Base-by-base conservation (phyloP, 2,113 vertebrate species). In the Aspiorhynchus laticeps region DNA sequence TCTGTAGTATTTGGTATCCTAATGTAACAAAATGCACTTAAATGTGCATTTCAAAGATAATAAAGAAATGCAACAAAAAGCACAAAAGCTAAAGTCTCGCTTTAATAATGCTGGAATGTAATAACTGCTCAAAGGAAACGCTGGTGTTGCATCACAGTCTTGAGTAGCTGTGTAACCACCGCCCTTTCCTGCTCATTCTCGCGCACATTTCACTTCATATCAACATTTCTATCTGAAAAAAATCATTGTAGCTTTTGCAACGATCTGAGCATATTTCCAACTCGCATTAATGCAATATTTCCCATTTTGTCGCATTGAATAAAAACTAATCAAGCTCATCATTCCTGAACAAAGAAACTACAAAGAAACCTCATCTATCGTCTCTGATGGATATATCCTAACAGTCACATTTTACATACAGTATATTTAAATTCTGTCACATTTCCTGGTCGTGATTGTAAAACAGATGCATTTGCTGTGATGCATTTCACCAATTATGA, bases 131-230 rank as follows among this genome's bases (percentile, higher is more conserved):
- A 19, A n/a, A 71, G 41, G 28, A 84, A 84, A 36, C 17, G 67
- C 48, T 67, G 7, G 19, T 74, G 67, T 84, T 84, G 82, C 82
- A 74, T 74, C 82, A 84, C 82, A 84, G 48, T 84, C 67, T 74
- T 15, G 6, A 80, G 75, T 28, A 46, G 53, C 26, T 78, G 80
- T 48, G 82, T n/a, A 84, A 84, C 82, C 82, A 74, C 82, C 82
- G 82, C 82, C 82, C 82, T 84, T 84, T 59, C 82, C 67, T 84
- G 82, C 31, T 10, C 43, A 10, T 73, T 83, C 80, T 19, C 19
- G 8, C 36, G 3, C 43, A 11, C 7, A 38, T 73, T 56, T 84
- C 82, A 56, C 65, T 73, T 56, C 31, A 38, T 7, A 84, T 84
- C 82, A 38, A 19, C 14, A 7, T 3, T 80, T 80, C 2, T 3